Evolutionary conservation across 2,113 vertebrate species (phyloP).

Genomic region (Zosterops hypoxanthus): DNA sequence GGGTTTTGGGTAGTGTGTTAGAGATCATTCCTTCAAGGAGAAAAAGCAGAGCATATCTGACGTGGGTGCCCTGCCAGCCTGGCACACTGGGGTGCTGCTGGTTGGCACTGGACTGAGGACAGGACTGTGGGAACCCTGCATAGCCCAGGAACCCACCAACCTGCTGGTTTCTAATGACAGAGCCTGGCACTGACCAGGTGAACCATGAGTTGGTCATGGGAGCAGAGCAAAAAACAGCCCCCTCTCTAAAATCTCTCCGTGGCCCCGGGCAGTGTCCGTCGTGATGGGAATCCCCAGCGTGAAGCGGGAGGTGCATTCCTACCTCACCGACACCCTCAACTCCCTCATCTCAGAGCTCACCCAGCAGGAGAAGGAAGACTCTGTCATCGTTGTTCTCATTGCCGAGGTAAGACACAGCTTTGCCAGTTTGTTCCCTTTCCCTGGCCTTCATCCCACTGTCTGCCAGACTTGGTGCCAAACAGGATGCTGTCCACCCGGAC

Average conservation of each 20-base stretch:
- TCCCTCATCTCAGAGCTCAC: slow-evolving; percentile 96
- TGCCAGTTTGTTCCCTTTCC: not conserved
- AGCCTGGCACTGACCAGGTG: not conserved
- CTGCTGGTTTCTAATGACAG: not conserved
- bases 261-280: slow-evolving; percentile 85
- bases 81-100: not conserved
- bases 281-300: slow-evolving; percentile 98
- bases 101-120: not conserved
- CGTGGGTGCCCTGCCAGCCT: not conserved
- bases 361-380: slow-evolving; percentile 91
- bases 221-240: not conserved
- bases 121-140: not conserved
- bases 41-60: not conserved
- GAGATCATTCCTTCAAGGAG: not conserved
- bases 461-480: not conserved
- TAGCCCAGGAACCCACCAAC: not conserved
- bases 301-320: slow-evolving; percentile 95
- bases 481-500: not conserved
- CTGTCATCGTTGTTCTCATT: slow-evolving; percentile 94
- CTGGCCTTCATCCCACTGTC: not conserved
- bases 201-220: not conserved
- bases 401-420: slow-evolving; percentile 83
- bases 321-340: slow-evolving; percentile 93
- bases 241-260: slow-evolving; percentile 37
- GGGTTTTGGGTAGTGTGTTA: not conserved